Conservation (phyloP, 2,797 vertebrate species). For the Argya squamiceps region DNA sequence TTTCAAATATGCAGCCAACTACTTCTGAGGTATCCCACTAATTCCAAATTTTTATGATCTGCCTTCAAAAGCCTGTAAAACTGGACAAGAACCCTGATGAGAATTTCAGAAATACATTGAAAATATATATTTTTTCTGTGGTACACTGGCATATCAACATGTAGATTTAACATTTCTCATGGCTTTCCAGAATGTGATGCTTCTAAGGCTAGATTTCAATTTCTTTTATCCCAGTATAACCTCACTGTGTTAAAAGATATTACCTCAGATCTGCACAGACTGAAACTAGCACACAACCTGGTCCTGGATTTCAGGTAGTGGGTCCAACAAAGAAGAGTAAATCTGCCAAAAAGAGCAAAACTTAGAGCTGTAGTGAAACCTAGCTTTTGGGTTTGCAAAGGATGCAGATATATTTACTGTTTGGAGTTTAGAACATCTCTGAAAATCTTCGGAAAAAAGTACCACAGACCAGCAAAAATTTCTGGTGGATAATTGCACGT, state of each 20-base stretch:
- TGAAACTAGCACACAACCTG: background rate
- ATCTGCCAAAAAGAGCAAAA: background rate
- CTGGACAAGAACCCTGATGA: constrained; percentile 1
- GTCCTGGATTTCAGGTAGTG: background rate
- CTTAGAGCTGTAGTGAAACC: background rate
- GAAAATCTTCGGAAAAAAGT: background rate
- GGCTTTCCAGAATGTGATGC: background rate
- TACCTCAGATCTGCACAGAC: background rate
- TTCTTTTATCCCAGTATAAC: background rate
- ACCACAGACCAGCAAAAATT: background rate
- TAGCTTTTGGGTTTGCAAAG: background rate
- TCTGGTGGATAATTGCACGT: background rate
- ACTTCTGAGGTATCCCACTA: constrained; percentile 4
- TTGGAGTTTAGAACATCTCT: background rate
- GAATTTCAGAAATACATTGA: constrained; percentile 15
- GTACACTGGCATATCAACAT: background rate
- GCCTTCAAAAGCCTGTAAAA: constrained; percentile 11
- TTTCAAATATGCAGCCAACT: constrained; percentile 5
- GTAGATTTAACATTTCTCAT: background rate
- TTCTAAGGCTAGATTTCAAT: background rate
- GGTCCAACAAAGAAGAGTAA: background rate
- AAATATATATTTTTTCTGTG: background rate
- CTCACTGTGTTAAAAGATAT: background rate
- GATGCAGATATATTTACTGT: background rate
- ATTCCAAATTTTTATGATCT: constrained; percentile 30